Evolutionary conservation across 35 echinoderm and acorn worm species (phyloP).

Genomic region (Anneissia japonica): DNA sequence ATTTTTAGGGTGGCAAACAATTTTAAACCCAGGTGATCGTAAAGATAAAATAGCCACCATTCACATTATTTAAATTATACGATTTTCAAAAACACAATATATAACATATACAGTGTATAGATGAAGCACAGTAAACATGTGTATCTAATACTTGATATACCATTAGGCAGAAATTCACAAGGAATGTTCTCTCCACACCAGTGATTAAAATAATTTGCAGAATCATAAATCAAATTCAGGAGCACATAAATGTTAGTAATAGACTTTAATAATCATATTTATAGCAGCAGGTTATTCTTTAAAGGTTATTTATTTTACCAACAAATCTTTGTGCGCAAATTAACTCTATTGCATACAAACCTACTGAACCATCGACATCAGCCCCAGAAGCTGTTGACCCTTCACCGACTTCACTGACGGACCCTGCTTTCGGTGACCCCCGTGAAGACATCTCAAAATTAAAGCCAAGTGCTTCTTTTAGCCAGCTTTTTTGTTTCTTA

Average conservation of each 20-base stretch:
- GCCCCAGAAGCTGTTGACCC: not conserved
- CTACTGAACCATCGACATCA: not conserved
- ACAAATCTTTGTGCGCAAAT: too few species aligned
- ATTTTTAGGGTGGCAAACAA: too few species aligned
- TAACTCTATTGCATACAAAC: not conserved
- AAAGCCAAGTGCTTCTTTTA: not conserved
- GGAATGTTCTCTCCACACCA: too few species aligned
- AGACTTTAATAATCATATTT: not conserved
- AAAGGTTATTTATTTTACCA: too few species aligned
- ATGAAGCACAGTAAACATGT: too few species aligned
- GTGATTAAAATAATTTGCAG: not conserved
- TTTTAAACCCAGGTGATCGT: too few species aligned
- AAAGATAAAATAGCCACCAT: too few species aligned
- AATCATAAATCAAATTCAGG: not conserved
- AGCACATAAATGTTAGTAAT: not conserved
- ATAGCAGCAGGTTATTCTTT: not conserved
- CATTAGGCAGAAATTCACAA: too few species aligned
- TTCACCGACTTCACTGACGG: not conserved
- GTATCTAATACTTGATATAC: too few species aligned
- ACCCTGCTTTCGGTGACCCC: not conserved
- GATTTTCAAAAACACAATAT: too few species aligned
- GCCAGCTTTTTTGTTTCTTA: constrained; percentile 3
- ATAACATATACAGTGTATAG: too few species aligned
- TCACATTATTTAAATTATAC: too few species aligned
- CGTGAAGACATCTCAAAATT: not conserved